Evolutionary conservation across 2,888 invertebrate species (phyloP).

Genomic region (Drosophila quinaria): DNA sequence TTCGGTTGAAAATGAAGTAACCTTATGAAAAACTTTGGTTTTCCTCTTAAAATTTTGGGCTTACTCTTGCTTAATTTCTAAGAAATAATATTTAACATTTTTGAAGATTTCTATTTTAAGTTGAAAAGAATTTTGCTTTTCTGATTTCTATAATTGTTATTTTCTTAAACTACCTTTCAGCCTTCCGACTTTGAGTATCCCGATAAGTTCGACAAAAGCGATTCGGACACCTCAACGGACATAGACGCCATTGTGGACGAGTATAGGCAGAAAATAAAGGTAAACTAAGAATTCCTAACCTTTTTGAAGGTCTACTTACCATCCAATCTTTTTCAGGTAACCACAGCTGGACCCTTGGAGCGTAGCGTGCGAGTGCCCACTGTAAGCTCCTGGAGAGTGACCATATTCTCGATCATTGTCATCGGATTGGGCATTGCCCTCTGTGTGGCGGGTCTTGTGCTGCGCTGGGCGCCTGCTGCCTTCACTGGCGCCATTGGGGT

Average conservation of each 20-base stretch:
- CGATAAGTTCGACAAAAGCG: conserved; percentile 87
- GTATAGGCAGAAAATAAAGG: conserved; percentile 90
- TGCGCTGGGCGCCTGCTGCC: conserved; percentile 80
- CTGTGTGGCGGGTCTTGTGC: conserved; percentile 76
- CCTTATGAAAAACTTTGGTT: neutral
- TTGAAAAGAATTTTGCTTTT: too few relatives aligned
- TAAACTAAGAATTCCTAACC: conserved; percentile 67
- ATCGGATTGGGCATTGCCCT: conserved; percentile 81
- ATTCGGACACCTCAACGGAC: conserved; percentile 91
- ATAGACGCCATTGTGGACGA: conserved; percentile 92
- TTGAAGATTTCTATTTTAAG: too few relatives aligned
- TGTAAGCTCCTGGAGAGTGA: conserved; percentile 84
- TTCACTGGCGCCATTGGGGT: conserved; percentile 82
- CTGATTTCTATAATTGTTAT: neutral
- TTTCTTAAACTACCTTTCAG: conserved; percentile 46
- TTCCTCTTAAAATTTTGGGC: neutral
- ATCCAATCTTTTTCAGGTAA: conserved; percentile 69
- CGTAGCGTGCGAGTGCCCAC: conserved; percentile 84
- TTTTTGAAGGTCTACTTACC: neutral
- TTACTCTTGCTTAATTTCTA: neutral
- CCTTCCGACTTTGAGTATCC: conserved; percentile 84
- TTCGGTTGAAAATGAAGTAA: too few relatives aligned
- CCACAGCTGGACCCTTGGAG: conserved; percentile 85
- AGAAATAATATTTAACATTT: neutral
- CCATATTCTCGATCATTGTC: conserved; percentile 82